Conservation (phyloP, 2,888 invertebrate genomes). For the Leptopilina drosophilae region DNA sequence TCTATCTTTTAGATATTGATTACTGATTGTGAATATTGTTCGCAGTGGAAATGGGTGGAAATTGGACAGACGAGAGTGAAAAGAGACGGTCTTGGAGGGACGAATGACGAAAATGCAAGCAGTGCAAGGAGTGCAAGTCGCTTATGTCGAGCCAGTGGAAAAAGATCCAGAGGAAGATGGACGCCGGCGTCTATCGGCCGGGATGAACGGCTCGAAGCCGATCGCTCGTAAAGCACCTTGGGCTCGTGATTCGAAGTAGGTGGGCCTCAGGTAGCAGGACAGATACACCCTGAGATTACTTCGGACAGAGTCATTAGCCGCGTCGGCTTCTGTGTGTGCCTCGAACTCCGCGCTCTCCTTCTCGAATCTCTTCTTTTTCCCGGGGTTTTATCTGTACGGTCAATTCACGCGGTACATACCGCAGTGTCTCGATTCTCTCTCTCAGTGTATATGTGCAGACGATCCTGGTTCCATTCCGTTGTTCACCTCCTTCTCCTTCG, state of each 20-base stretch:
- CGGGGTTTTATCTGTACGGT: constrained; percentile 64
- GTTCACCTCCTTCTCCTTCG: constrained; percentile 5
- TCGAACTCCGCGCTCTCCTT: constrained; percentile 58
- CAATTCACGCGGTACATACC: constrained; percentile 67
- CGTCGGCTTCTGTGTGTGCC: constrained; percentile 76
- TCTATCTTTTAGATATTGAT: too few species aligned
- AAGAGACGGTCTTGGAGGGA: too few species aligned
- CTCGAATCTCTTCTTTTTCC: constrained; percentile 60
- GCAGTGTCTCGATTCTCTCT: constrained; percentile 9
- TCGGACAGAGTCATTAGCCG: constrained; percentile 77
- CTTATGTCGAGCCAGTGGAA: background rate
- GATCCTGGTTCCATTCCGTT: constrained; percentile 47
- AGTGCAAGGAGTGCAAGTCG: background rate
- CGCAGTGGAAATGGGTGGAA: too few species aligned
- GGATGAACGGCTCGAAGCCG: constrained; percentile 52
- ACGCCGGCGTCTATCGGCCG: constrained; percentile 56
- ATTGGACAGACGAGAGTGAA: too few species aligned
- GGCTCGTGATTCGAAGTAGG: constrained; percentile 76
- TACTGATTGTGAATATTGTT: too few species aligned
- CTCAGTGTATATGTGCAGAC: constrained; percentile 34
- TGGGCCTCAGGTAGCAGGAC: constrained; percentile 77
- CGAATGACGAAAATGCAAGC: too few species aligned
- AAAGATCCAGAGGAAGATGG: constrained; percentile 38
- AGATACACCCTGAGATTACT: constrained; percentile 77
- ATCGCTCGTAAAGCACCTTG: constrained; percentile 65